phyloP scores from a whole-genome alignment of 2,888 invertebrate species.

The Mallateleia sp. region DNA sequence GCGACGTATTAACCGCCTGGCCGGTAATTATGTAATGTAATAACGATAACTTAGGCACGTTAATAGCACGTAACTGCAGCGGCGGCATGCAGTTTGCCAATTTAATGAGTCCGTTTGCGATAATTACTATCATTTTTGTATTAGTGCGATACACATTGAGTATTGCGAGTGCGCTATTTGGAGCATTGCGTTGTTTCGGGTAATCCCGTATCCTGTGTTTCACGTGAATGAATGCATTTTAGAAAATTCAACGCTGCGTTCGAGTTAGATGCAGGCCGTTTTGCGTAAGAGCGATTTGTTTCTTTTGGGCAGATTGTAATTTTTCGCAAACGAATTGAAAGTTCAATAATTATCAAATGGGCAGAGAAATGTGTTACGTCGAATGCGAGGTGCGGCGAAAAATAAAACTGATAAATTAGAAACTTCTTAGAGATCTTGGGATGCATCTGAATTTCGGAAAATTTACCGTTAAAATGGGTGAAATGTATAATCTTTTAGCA shows the following conservation, averaged over 20 bases:
- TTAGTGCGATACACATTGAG: not conserved
- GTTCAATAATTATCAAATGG: too few relatives aligned
- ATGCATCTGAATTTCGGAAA: too few relatives aligned
- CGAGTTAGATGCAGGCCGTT: not conserved
- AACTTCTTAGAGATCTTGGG: too few relatives aligned
- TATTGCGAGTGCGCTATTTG: not conserved
- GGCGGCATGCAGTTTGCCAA: conserved; percentile 5
- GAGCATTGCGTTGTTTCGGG: not conserved
- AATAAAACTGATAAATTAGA: too few relatives aligned
- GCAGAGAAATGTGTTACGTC: too few relatives aligned
- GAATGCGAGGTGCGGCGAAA: too few relatives aligned
- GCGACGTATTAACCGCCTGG: conserved; percentile 4
- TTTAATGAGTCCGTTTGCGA: conserved; percentile 44
- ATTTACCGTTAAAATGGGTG: too few relatives aligned
- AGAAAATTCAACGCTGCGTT: not conserved
- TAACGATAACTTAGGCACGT: conserved; percentile 41
- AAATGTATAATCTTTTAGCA: too few relatives aligned
- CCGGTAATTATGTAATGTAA: conserved; percentile 46
- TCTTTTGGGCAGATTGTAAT: not conserved
- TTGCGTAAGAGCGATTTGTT: not conserved
- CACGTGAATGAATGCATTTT: not conserved
- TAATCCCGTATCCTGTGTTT: not conserved
- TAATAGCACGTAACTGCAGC: conserved; percentile 43
- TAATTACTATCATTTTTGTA: conserved; percentile 39
- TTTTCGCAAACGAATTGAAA: too few relatives aligned